Percentiles rank a stretch among this genome's conserved stretches.
These are phyloP conservation scores for Corapipo altera DNA, from an alignment of 2,113 vertebrate species.

Conservation along the genomic window DNA sequence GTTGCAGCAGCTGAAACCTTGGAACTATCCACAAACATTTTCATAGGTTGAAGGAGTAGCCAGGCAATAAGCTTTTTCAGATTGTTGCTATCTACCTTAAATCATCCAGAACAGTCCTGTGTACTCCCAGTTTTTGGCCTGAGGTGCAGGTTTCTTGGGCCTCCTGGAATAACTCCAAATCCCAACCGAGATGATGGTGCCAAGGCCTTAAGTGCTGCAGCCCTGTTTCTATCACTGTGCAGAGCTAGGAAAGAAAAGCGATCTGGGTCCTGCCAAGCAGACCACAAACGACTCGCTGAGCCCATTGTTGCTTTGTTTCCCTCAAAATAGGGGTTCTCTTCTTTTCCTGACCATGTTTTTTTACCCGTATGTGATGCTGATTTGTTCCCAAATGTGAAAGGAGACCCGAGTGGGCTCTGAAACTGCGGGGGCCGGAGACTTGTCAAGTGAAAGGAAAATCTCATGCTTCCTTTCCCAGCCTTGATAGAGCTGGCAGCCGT, in stretches of 20 bases:
- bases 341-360: not conserved
- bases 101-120: not conserved
- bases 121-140: conserved; percentile 44
- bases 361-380: not conserved
- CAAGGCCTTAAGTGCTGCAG: conserved; percentile 63
- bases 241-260: not conserved
- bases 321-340: conserved; percentile 10
- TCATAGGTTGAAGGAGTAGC: not conserved
- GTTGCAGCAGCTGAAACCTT: not conserved
- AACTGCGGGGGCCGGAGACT: not conserved
- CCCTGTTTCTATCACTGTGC: not conserved
- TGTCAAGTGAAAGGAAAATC: not conserved
- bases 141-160: not conserved
- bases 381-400: conserved; percentile 6
- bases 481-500: rapidly evolving
- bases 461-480: not conserved
- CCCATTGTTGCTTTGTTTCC: not conserved
- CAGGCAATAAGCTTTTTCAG: not conserved
- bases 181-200: not conserved
- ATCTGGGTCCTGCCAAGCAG: conserved; percentile 27
- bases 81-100: conserved; percentile 50
- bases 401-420: not conserved
- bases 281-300: not conserved
- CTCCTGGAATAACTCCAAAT: conserved; percentile 50
- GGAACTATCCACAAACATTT: not conserved